Percentiles rank a stretch among this genome's conserved stretches.
Evolutionary conservation across 2,113 vertebrate genomes (phyloP).

Genomic region (Thalassarche chlororhynchos): DNA sequence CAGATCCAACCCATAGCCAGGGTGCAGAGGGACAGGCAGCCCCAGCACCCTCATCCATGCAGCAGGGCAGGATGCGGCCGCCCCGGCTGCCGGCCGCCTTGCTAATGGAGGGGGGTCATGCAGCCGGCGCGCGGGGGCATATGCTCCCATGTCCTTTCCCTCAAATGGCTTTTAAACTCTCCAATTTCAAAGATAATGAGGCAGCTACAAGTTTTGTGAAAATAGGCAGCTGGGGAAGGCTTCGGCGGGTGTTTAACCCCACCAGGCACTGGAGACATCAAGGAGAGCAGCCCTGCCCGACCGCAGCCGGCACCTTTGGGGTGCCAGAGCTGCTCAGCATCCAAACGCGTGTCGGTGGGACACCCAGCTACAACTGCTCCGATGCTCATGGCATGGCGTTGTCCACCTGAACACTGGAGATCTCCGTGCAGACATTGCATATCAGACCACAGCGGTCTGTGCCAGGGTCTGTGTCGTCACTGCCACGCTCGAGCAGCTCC

Average conservation of each 20-base stretch:
- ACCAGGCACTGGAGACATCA: fast-evolving
- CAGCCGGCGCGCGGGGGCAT: fast-evolving
- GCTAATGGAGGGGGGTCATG: not conserved
- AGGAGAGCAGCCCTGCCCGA: not conserved
- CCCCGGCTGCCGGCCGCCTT: fast-evolving
- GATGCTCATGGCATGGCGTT: fast-evolving
- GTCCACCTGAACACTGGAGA: fast-evolving
- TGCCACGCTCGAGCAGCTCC: not conserved
- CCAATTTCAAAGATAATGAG: not conserved
- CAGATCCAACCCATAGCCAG: not conserved
- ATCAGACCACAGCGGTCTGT: too few relatives aligned
- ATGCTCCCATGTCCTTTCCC: fast-evolving
- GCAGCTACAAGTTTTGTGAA: too few relatives aligned
- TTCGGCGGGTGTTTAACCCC: fast-evolving
- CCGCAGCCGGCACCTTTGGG: fast-evolving
- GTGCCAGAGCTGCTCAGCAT: not conserved
- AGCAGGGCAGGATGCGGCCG: not conserved
- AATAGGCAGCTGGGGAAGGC: not conserved
- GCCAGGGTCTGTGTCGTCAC: too few relatives aligned
- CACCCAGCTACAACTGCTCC: not conserved
- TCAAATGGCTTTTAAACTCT: not conserved
- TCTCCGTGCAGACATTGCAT: fast-evolving
- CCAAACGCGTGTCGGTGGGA: fast-evolving
- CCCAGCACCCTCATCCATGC: fast-evolving
- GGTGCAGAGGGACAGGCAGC: not conserved